Conservation (phyloP, 2,888 invertebrate genomes). For the Autographa pulchrina region DNA sequence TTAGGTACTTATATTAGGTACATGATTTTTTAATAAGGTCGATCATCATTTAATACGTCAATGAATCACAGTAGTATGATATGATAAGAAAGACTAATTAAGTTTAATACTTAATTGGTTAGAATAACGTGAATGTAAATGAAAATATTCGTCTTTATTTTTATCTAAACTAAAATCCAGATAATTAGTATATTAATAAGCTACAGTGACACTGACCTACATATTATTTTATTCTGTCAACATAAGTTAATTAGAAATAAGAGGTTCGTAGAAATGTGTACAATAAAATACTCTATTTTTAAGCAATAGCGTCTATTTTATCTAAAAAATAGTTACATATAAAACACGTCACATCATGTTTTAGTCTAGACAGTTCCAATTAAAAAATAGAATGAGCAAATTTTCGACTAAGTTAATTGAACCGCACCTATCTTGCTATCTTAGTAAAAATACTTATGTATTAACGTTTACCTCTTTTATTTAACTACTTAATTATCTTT, state of each 20-base stretch:
- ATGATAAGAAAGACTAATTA: no score
- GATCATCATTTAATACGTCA: slow-evolving; percentile 7
- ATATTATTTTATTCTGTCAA: no score
- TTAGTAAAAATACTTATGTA: slow-evolving; percentile 23
- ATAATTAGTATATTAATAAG: no score
- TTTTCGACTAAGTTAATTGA: slow-evolving; percentile 29
- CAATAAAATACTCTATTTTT: not conserved
- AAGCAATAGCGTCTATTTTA: no score
- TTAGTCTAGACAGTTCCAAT: slow-evolving; percentile 37
- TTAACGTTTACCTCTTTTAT: slow-evolving; percentile 60
- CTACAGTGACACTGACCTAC: no score
- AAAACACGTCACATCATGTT: slow-evolving; percentile 15
- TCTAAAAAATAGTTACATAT: not conserved
- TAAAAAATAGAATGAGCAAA: slow-evolving; percentile 28
- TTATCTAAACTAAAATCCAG: no score
- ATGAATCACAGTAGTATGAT: not conserved
- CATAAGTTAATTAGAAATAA: no score
- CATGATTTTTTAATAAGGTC: not conserved
- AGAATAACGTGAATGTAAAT: no score
- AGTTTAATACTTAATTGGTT: no score
- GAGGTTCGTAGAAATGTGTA: not conserved
- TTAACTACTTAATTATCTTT: not conserved
- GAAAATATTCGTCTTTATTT: no score
- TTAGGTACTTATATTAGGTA: slow-evolving; percentile 16
- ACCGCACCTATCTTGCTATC: slow-evolving; percentile 22